Evolutionary conservation across 1,140 invertebrate genomes (phyloP).

Genomic region (Drosophila murphyi): DNA sequence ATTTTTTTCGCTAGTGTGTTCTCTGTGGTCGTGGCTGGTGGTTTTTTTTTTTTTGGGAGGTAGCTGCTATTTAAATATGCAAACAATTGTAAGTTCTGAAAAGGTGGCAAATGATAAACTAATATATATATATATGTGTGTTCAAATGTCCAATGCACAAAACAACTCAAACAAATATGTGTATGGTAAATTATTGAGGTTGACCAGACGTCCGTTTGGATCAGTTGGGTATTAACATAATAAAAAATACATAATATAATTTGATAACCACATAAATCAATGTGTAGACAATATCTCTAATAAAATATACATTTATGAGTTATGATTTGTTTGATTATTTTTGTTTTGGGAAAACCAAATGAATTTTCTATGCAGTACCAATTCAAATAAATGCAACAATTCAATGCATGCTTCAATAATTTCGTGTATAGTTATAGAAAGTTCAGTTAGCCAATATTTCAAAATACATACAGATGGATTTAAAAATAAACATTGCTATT

Average conservation of each 20-base stretch:
- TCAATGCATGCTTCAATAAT: conserved; percentile 67
- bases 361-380: conserved; percentile 54
- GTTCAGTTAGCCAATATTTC: conserved; percentile 45
- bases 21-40: conserved; percentile 26
- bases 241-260: conserved; percentile 51
- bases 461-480: neutral
- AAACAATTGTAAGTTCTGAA: conserved; percentile 72
- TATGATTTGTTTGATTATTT: conserved; percentile 33
- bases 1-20: conserved; percentile 54
- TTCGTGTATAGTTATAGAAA: conserved; percentile 44
- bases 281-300: conserved; percentile 45
- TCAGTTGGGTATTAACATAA: conserved; percentile 33
- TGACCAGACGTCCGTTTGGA: neutral
- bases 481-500: conserved; percentile 32
- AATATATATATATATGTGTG: conserved; percentile 25
- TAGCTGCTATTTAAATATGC: conserved; percentile 55
- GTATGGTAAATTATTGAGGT: conserved; percentile 12
- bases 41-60: conserved; percentile 27
- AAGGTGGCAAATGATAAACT: conserved; percentile 65
- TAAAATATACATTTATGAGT: conserved; percentile 45
- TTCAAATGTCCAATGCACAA: conserved; percentile 24
- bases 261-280: conserved; percentile 63
- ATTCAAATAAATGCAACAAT: conserved; percentile 57
- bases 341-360: conserved; percentile 8
- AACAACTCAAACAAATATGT: conserved; percentile 37